Conservation (phyloP, 1,140 invertebrate species). For the Drosophila ananassae region DNA sequence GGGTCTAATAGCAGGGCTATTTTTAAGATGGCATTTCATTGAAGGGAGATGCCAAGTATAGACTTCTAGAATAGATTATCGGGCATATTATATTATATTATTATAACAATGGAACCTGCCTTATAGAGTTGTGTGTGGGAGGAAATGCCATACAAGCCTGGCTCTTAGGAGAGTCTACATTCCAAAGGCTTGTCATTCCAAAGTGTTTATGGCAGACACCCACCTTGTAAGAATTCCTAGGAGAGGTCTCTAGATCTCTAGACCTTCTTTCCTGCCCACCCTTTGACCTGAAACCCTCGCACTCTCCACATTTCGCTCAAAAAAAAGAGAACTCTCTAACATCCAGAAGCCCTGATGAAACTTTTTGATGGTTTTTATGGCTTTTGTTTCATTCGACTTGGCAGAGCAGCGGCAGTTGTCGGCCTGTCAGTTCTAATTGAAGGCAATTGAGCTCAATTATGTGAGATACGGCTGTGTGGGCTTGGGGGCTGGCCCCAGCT, state of each 20-base stretch:
- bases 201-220: no score
- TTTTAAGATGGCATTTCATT: no score
- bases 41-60: no score
- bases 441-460: conserved; percentile 82
- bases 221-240: neutral
- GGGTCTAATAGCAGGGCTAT: no score
- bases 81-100: neutral
- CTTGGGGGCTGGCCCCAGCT: no score
- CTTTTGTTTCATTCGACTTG: conserved; percentile 55
- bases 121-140: neutral
- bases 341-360: conserved; percentile 11
- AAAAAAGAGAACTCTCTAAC: neutral
- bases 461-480: conserved; percentile 73
- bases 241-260: no score
- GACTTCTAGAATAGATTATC: neutral
- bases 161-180: neutral
- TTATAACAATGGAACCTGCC: neutral
- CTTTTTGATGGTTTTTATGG: conserved; percentile 24
- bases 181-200: neutral
- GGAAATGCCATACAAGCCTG: neutral
- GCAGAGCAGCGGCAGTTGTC: conserved; percentile 38
- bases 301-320: no score
- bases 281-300: no score
- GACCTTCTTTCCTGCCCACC: no score
- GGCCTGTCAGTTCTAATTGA: conserved; percentile 80